A percentile compares a stretch with the other conserved stretches of the same genome.
These are phyloP conservation scores for Octodon degus DNA, from an alignment of 2,113 vertebrate species.

Conservation along the genomic window DNA sequence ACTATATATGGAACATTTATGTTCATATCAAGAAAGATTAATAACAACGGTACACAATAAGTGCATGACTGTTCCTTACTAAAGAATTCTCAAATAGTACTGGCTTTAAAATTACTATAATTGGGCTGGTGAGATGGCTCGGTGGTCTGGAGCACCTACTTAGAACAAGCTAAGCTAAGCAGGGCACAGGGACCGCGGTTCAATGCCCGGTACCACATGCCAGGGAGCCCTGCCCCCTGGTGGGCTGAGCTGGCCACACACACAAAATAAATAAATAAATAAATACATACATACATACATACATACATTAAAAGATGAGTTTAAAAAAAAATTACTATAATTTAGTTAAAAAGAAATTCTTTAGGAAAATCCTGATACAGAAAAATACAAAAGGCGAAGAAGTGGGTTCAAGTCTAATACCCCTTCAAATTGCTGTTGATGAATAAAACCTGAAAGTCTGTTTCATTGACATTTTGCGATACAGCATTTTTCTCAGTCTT, in stretches of 20 bases:
- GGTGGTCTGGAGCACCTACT: too few species aligned
- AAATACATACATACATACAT: too few species aligned
- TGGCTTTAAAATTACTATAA: background rate
- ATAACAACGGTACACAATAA: background rate
- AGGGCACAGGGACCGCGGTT: too few species aligned
- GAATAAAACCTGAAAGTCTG: background rate
- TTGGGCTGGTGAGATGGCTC: background rate
- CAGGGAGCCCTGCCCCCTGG: too few species aligned
- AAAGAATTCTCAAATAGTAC: background rate
- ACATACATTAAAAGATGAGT: too few species aligned
- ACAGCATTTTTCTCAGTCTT: constrained; percentile 21
- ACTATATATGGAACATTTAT: background rate
- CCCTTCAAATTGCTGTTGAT: background rate
- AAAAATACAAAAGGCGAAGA: constrained; percentile 29
- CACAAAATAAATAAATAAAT: too few species aligned
- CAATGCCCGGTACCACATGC: too few species aligned
- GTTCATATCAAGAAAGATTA: background rate
- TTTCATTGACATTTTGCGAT: background rate
- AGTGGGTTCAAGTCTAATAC: constrained; percentile 9
- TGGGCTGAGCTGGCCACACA: too few species aligned
- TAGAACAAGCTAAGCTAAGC: too few species aligned
- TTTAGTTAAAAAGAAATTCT: background rate
- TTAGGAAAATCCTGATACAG: background rate
- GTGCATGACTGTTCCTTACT: background rate
- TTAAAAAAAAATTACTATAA: background rate